These are phyloP conservation scores for Rhynchotus rufescens DNA, from an alignment of 2,797 vertebrate genomes.

Conservation along the genomic window DNA sequence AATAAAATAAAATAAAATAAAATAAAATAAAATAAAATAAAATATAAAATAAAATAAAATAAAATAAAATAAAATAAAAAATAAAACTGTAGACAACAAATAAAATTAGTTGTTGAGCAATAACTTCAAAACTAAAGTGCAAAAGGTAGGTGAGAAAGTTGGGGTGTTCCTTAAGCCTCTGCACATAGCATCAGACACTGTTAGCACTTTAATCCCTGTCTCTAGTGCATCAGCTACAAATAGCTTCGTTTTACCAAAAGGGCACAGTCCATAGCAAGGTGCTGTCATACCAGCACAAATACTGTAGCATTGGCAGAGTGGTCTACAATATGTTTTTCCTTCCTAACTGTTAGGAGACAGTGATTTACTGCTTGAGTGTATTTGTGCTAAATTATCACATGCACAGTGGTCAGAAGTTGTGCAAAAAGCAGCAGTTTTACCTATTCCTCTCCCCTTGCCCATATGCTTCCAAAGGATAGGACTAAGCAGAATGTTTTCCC, in stretches of 20 bases:
- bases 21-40: too few relatives aligned
- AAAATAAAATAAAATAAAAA: too few relatives aligned
- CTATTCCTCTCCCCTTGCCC: neutral
- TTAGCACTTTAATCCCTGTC: neutral
- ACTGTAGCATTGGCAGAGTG: neutral
- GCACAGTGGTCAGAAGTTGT: fast-evolving
- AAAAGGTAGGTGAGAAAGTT: neutral
- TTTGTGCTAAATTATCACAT: neutral
- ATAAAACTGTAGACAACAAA: neutral
- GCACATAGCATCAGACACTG: neutral
- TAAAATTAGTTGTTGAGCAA: neutral
- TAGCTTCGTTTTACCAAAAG: neutral
- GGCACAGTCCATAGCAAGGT: neutral
- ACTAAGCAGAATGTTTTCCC: neutral
- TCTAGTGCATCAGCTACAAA: neutral
- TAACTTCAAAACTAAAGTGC: neutral
- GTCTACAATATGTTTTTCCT: neutral
- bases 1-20: too few relatives aligned
- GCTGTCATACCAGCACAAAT: neutral
- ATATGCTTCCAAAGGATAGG: neutral
- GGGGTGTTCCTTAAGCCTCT: neutral
- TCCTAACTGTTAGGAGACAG: neutral
- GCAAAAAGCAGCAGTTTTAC: neutral
- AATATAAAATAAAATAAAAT: too few relatives aligned
- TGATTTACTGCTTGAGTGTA: neutral